Evolutionary conservation across 2,113 vertebrate genomes (phyloP).

Genomic region (Sinocyclocheilus anophthalmus): DNA sequence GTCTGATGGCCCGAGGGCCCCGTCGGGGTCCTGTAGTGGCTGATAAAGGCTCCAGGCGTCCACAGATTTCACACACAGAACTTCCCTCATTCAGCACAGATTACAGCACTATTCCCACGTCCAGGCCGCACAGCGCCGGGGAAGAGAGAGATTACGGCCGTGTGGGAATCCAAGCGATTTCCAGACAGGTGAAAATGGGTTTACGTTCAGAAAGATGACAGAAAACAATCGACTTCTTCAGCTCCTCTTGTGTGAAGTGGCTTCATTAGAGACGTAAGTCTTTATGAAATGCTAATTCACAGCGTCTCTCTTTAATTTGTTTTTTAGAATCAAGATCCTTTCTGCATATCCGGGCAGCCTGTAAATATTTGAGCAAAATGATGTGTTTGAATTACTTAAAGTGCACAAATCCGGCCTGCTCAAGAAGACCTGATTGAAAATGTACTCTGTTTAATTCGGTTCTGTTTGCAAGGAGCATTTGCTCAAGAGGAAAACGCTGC

Average conservation of each 20-base stretch:
- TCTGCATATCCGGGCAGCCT: neutral
- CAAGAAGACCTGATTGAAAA: constrained; percentile 4
- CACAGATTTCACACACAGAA: constrained; percentile 41
- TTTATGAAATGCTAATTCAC: constrained; percentile 1
- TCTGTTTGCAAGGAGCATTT: constrained; percentile 6
- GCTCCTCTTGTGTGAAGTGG: neutral
- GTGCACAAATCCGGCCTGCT: neutral
- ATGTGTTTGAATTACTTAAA: constrained; percentile 8
- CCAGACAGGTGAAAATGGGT: constrained; percentile 21
- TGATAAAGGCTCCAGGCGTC: constrained; percentile 48
- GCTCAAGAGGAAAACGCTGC: constrained; percentile 12
- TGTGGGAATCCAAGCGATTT: constrained; percentile 25
- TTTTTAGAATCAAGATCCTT: neutral
- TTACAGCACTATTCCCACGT: constrained; percentile 20
- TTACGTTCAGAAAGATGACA: neutral
- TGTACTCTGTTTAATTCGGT: neutral
- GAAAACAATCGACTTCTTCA: neutral
- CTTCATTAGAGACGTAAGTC: constrained; percentile 6
- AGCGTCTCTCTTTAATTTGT: constrained; percentile 7
- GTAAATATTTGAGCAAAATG: constrained; percentile 14
- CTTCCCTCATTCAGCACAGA: constrained; percentile 29
- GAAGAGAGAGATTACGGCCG: neutral
- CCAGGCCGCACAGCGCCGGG: neutral
- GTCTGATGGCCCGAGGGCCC: constrained; percentile 24
- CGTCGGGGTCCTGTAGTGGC: constrained; percentile 5